Evolutionary conservation across 1,140 invertebrate species (phyloP).

Genomic region (Nylanderia fulva): DNA sequence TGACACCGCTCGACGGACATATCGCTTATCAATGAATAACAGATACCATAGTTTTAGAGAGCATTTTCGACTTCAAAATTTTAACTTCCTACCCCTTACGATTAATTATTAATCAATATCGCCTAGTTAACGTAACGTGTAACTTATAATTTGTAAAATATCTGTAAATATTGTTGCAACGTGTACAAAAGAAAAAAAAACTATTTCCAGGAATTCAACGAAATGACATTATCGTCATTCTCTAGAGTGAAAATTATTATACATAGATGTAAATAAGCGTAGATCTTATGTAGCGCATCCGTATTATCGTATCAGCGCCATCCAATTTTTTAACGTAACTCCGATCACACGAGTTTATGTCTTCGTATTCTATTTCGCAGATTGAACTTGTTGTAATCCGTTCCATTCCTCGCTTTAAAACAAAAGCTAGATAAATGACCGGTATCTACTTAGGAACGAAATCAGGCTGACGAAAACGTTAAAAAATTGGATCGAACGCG

Average conservation of each 20-base stretch:
- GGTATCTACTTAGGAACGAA: not conserved
- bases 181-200: constrained; percentile 82
- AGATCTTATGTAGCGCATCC: constrained; percentile 77
- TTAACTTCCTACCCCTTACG: constrained; percentile 72
- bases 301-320: constrained; percentile 64
- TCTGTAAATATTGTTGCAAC: constrained; percentile 83
- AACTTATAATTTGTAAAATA: constrained; percentile 81
- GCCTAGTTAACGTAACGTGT: constrained; percentile 72
- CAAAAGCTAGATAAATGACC: constrained; percentile 7
- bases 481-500: constrained; percentile 69
- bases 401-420: constrained; percentile 43
- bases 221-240: constrained; percentile 75
- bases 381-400: constrained; percentile 54
- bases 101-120: constrained; percentile 75
- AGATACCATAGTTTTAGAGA: constrained; percentile 77
- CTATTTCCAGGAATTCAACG: constrained; percentile 75
- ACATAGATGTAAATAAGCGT: constrained; percentile 82
- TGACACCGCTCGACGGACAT: constrained; percentile 77
- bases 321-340: constrained; percentile 70
- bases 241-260: constrained; percentile 80
- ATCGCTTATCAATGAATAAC: constrained; percentile 81
- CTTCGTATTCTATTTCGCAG: not conserved
- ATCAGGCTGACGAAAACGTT: constrained; percentile 44
- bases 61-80: constrained; percentile 76
- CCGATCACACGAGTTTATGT: constrained; percentile 32